phyloP scores from a whole-genome alignment of 2,797 vertebrate species.

The Picus viridis region DNA sequence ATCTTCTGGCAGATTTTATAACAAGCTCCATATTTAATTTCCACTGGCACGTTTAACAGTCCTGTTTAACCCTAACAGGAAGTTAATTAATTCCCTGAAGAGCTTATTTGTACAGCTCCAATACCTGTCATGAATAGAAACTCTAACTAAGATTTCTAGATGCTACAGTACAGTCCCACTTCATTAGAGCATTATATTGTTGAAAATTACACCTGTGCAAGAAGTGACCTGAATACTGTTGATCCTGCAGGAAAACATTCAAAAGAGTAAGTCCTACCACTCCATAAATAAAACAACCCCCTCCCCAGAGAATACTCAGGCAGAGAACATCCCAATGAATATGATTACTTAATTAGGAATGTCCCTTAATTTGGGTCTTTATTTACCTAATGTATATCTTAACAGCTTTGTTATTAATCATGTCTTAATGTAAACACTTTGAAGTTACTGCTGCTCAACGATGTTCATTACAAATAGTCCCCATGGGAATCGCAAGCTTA shows the following conservation, averaged over 20 bases:
- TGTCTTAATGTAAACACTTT: slow-evolving; percentile 72
- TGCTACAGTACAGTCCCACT: slow-evolving; percentile 33
- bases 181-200: background rate
- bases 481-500: slow-evolving; percentile 71
- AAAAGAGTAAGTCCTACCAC: background rate
- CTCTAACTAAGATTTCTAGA: slow-evolving; percentile 24
- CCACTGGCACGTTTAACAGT: background rate
- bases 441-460: slow-evolving; percentile 62
- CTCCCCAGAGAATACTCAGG: background rate
- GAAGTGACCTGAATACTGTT: slow-evolving; percentile 23
- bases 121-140: slow-evolving; percentile 29
- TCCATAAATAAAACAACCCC: background rate
- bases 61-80: slow-evolving; percentile 39
- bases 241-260: slow-evolving; percentile 36
- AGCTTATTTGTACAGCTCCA: slow-evolving; percentile 11
- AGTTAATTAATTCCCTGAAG: slow-evolving; percentile 47
- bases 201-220: slow-evolving; percentile 33
- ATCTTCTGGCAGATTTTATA: slow-evolving; percentile 21
- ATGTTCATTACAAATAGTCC: slow-evolving; percentile 71
- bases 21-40: slow-evolving; percentile 41
- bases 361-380: slow-evolving; percentile 51
- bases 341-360: slow-evolving; percentile 58
- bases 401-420: slow-evolving; percentile 77
- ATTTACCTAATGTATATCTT: slow-evolving; percentile 44
- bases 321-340: slow-evolving; percentile 36